Conservation (phyloP, 2,888 invertebrate species). For the Synanthedon andrenaeformis region DNA sequence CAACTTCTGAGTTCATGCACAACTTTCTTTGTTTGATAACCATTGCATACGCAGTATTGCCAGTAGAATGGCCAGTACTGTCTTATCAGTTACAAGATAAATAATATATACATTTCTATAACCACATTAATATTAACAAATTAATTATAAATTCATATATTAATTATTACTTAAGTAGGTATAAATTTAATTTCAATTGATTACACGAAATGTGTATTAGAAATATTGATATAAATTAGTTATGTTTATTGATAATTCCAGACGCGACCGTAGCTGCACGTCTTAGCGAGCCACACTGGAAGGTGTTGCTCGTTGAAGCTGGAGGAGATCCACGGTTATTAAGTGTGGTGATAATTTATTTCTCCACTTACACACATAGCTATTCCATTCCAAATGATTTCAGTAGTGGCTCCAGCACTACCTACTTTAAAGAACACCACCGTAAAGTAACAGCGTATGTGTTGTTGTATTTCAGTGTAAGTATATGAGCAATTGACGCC, state of each 20-base stretch:
- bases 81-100: background rate
- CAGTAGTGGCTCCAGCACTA: too few species aligned
- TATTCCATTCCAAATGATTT: too few species aligned
- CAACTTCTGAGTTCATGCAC: background rate
- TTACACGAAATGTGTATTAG: too few species aligned
- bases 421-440: too few species aligned
- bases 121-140: background rate
- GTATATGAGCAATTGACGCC: too few species aligned
- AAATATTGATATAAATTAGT: too few species aligned
- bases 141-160: too few species aligned
- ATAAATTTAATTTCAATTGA: too few species aligned
- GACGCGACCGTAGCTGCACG: slow-evolving; percentile 32
- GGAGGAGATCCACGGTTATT: slow-evolving; percentile 34
- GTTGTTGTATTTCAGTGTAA: too few species aligned
- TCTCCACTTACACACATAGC: too few species aligned
- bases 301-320: slow-evolving; percentile 31
- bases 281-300: slow-evolving; percentile 24
- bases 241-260: slow-evolving; percentile 4
- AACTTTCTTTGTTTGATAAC: background rate
- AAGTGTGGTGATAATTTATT: slow-evolving; percentile 25
- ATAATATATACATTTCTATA: background rate
- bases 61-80: background rate
- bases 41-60: background rate
- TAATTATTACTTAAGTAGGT: too few species aligned
- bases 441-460: too few species aligned